Conservation (phyloP, 1,140 invertebrate species). For the Spodoptera litura region DNA sequence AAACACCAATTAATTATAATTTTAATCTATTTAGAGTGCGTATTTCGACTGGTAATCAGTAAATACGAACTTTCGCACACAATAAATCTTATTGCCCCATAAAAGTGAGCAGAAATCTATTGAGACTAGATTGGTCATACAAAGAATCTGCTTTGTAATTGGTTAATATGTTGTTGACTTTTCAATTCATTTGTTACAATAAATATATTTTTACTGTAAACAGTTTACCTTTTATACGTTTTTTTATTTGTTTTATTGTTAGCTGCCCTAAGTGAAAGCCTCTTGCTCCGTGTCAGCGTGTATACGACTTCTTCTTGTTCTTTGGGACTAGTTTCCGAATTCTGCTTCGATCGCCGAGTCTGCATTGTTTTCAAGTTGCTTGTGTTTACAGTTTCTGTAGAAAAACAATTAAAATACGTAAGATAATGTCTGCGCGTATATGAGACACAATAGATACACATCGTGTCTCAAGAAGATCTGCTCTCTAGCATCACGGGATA, state of each 20-base stretch:
- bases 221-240: constrained; percentile 55
- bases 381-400: constrained; percentile 32
- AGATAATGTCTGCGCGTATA: neutral
- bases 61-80: too few relatives aligned
- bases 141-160: too few relatives aligned
- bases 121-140: too few relatives aligned
- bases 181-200: neutral
- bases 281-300: constrained; percentile 17
- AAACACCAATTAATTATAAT: too few relatives aligned
- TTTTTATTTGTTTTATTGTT: constrained; percentile 45
- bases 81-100: too few relatives aligned
- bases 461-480: too few relatives aligned
- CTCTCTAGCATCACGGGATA: too few relatives aligned
- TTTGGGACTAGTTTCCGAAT: constrained; percentile 17
- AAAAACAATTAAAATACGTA: neutral
- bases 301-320: constrained; percentile 21
- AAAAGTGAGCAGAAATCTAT: too few relatives aligned
- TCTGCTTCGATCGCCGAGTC: constrained; percentile 16
- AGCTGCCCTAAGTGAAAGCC: constrained; percentile 13
- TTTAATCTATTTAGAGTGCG: too few relatives aligned
- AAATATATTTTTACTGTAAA: constrained; percentile 27
- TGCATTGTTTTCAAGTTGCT: constrained; percentile 25
- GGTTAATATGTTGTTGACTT: too few relatives aligned
- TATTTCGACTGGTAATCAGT: too few relatives aligned
- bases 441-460: too few relatives aligned